Percentiles rank a stretch among this genome's conserved stretches.
These are phyloP conservation scores for Dynastes hyllus DNA, from an alignment of 2,888 invertebrate species.

Conservation along the genomic window DNA sequence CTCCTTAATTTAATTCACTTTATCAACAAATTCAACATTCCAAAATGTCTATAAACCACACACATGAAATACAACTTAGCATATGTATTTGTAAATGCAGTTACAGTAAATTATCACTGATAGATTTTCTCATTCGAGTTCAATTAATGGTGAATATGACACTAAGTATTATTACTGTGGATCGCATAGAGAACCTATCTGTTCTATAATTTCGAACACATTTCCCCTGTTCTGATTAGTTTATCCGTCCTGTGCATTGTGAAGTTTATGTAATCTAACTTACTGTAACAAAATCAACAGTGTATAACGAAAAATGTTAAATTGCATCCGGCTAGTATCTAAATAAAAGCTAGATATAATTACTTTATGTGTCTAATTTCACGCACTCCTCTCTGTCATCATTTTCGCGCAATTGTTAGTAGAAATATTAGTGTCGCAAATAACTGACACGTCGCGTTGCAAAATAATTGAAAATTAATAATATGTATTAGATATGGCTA, in stretches of 20 bases:
- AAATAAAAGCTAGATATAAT: conserved; percentile 13
- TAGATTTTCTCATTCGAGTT: no score
- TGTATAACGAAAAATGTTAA: conserved; percentile 27
- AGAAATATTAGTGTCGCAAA: no score
- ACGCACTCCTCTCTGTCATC: not conserved
- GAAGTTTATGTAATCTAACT: conserved; percentile 36
- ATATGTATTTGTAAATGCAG: no score
- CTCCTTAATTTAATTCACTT: no score
- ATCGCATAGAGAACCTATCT: not conserved
- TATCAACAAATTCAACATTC: no score
- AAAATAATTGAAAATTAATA: no score
- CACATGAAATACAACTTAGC: no score
- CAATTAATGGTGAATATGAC: not conserved
- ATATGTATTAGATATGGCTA: no score
- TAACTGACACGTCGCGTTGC: no score
- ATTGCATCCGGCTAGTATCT: conserved; percentile 20
- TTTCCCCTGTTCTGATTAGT: conserved; percentile 32
- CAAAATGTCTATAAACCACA: no score
- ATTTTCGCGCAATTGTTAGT: not conserved
- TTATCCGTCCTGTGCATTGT: conserved; percentile 28
- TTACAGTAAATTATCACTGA: no score
- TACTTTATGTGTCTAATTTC: not conserved
- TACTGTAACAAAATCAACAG: conserved; percentile 23
- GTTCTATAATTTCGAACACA: conserved; percentile 13
- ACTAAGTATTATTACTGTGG: not conserved